phyloP scores from a whole-genome alignment of 2,888 invertebrate genomes.

The Halocaridina rubra region DNA sequence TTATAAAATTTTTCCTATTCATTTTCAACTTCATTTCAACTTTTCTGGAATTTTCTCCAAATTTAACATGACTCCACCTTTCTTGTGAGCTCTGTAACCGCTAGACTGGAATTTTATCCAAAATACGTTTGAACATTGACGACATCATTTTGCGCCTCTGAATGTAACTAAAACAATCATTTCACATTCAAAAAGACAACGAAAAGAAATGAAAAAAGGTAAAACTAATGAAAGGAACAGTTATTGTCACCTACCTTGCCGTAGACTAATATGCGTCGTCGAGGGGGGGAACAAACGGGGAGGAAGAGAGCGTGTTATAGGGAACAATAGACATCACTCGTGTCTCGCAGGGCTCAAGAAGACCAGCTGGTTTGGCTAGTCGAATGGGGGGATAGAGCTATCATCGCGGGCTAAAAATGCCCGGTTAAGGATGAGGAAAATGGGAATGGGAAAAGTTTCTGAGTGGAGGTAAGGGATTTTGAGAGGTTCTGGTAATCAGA shows the following conservation, averaged over 20 bases:
- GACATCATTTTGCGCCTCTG: too few species aligned
- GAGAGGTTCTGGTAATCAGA: too few species aligned
- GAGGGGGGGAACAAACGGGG: constrained; percentile 6
- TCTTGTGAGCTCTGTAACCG: too few species aligned
- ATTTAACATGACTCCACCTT: too few species aligned
- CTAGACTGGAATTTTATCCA: too few species aligned
- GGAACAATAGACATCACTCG: not conserved
- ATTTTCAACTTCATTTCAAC: not conserved
- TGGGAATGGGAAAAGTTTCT: too few species aligned
- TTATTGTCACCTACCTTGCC: constrained; percentile 34
- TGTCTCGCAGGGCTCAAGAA: not conserved
- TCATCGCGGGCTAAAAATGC: too few species aligned
- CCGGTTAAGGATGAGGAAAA: not conserved
- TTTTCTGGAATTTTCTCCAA: not conserved
- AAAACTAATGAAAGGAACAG: constrained; percentile 5
- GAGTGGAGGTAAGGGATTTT: too few species aligned
- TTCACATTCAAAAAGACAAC: not conserved
- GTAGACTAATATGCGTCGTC: constrained; percentile 24
- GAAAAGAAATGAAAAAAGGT: not conserved
- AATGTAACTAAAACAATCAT: too few species aligned
- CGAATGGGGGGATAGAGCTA: not conserved
- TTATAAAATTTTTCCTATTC: too few species aligned
- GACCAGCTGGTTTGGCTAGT: not conserved
- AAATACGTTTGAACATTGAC: too few species aligned
- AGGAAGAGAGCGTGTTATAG: not conserved